Percentiles rank a stretch among this genome's conserved stretches.
phyloP scores from a whole-genome alignment of 2,113 vertebrate genomes.

The Tonatia bakeri region DNA sequence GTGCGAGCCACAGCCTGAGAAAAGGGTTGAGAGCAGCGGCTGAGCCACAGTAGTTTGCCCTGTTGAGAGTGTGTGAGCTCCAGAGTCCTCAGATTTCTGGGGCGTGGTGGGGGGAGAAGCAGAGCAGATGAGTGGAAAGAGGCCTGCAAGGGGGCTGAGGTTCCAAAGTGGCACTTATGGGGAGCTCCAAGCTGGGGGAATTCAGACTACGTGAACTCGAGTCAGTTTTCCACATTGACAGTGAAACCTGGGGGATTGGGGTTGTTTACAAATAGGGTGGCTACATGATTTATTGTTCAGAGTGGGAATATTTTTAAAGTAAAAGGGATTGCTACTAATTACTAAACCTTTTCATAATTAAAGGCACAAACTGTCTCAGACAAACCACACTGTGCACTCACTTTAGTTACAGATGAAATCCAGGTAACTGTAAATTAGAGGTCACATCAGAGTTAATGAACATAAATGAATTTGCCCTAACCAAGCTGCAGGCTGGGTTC shows the following conservation, averaged over 20 bases:
- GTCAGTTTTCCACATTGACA: not conserved
- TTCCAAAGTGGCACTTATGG: not conserved
- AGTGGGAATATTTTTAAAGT: not conserved
- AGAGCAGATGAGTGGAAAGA: not conserved
- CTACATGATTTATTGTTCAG: not conserved
- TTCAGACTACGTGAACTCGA: not conserved
- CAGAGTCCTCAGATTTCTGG: not conserved
- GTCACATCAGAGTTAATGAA: not conserved
- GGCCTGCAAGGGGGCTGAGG: not conserved
- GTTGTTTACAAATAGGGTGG: not conserved
- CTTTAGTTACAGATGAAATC: not conserved
- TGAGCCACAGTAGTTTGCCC: not conserved
- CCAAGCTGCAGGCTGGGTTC: not conserved
- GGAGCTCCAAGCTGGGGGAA: not conserved
- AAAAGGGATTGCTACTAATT: not conserved
- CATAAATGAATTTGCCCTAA: not conserved
- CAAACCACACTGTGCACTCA: not conserved
- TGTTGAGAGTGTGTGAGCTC: not conserved
- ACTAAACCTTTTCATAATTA: not conserved
- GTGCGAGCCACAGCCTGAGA: not conserved
- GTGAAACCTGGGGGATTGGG: not conserved
- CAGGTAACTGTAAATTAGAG: not conserved
- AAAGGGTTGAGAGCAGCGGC: not conserved
- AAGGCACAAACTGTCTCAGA: not conserved
- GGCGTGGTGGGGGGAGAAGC: not conserved